These are phyloP conservation scores for Orthonyx spaldingii DNA, from an alignment of 2,113 vertebrate genomes.

Conservation along the genomic window DNA sequence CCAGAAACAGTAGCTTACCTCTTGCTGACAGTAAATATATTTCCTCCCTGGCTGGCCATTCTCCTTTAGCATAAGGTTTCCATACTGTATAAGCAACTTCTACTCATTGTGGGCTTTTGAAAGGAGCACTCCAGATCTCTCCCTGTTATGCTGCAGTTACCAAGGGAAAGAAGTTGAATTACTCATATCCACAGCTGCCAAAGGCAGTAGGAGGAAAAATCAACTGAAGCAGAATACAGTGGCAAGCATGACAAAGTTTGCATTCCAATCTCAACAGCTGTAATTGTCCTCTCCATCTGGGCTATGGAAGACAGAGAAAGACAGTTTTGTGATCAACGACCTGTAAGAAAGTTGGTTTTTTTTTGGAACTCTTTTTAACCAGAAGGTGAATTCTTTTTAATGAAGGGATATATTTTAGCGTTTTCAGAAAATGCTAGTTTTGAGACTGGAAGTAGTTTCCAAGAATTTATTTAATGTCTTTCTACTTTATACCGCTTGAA, in stretches of 20 bases:
- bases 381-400: not conserved
- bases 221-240: not conserved
- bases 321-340: not conserved
- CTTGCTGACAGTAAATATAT: not conserved
- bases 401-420: not conserved
- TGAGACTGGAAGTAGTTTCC: not conserved
- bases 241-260: rapidly evolving
- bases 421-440: not conserved
- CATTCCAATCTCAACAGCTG: not conserved
- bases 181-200: not conserved
- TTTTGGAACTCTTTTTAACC: not conserved
- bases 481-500: not conserved
- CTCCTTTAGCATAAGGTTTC: not conserved
- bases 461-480: not conserved
- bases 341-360: not conserved
- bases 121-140: not conserved
- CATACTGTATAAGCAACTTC: not conserved
- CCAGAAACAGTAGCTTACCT: not conserved
- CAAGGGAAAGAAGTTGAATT: not conserved
- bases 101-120: not conserved
- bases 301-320: not conserved
- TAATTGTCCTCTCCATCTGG: not conserved
- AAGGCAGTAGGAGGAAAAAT: not conserved
- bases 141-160: not conserved
- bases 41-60: not conserved